Percentiles rank a stretch among this genome's conserved stretches.
Conservation (phyloP, 2,888 invertebrate genomes). For the Serripes groenlandicus region DNA sequence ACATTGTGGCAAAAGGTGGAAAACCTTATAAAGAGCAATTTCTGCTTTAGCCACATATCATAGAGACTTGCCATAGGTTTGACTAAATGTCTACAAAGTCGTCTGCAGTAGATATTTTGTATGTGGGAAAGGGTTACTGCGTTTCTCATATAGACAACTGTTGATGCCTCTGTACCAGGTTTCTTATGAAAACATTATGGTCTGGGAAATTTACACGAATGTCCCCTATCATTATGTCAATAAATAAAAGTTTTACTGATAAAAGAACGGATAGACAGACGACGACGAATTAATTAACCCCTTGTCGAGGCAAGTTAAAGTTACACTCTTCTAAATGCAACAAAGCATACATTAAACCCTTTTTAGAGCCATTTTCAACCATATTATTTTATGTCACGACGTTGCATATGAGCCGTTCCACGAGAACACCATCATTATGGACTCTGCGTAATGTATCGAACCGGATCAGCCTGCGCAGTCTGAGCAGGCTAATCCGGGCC, state of each 20-base stretch:
- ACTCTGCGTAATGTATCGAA: background rate
- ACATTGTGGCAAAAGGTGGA: conserved; percentile 7
- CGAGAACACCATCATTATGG: background rate
- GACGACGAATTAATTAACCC: background rate
- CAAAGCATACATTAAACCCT: too few species aligned
- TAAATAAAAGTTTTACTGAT: too few species aligned
- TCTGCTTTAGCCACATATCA: too few species aligned
- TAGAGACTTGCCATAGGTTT: too few species aligned
- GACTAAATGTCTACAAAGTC: too few species aligned
- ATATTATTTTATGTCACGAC: background rate
- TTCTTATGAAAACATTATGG: too few species aligned
- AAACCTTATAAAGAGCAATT: background rate
- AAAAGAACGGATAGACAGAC: too few species aligned
- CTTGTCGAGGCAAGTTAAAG: background rate
- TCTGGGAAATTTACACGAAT: background rate
- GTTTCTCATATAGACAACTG: too few species aligned
- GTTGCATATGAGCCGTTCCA: background rate
- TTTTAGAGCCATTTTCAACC: background rate
- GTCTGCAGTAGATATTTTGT: too few species aligned
- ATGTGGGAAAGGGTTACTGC: too few species aligned
- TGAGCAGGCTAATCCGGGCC: background rate
- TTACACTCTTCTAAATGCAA: too few species aligned
- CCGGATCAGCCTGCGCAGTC: background rate
- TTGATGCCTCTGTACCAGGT: too few species aligned
- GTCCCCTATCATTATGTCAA: background rate